Base-by-base conservation (phyloP, 2,113 vertebrate genomes). In the Clarias macrocephalus region DNA sequence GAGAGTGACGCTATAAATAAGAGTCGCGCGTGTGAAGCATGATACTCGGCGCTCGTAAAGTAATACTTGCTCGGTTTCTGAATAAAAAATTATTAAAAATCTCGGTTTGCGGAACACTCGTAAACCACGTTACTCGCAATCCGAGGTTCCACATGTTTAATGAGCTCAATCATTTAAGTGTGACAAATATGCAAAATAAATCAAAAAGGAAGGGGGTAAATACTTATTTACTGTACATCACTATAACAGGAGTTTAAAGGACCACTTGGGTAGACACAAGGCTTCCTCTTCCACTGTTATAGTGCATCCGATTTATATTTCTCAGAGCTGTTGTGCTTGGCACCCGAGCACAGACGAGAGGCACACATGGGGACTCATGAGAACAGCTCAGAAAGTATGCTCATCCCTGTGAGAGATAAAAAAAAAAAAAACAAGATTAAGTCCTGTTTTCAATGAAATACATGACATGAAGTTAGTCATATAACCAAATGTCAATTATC, bases 271-370 rank as follows among this genome's bases (percentile, higher is more conserved):
- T 56, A 84, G 85, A 83, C 87, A 87, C 84, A 80, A 76, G 54
- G 86, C 87, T 86, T 89, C 89, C 85, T 82, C 87, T 88, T 33
- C 54, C 33, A 83, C 80, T 83, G 87, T 91, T 48, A 83, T 10
- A 19, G 19, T 54, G 56, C 72, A 65, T 48, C 60, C 52, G 63
- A 90, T 90, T 90, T 88, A 89, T 88, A 85, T 90, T 84, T 65
- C 63, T 25, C 83, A 21, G 25, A 59, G 77, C 77, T 92, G 88
- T 90, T 89, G 85, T 82, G 65, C 72, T 90, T 89, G 91, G 87
- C 89, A 82, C 48, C 28, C 5, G 54, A 87, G 83, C 37, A 84
- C 72, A 80, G 88, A 81, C 18, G 56, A 80, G 88, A 81, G 21
- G 56, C 60, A 85, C 66, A 65, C 83, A 48, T 56, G 23, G 80